These are phyloP conservation scores for Chirona hameri DNA, from an alignment of 2,888 invertebrate species.

Conservation along the genomic window DNA sequence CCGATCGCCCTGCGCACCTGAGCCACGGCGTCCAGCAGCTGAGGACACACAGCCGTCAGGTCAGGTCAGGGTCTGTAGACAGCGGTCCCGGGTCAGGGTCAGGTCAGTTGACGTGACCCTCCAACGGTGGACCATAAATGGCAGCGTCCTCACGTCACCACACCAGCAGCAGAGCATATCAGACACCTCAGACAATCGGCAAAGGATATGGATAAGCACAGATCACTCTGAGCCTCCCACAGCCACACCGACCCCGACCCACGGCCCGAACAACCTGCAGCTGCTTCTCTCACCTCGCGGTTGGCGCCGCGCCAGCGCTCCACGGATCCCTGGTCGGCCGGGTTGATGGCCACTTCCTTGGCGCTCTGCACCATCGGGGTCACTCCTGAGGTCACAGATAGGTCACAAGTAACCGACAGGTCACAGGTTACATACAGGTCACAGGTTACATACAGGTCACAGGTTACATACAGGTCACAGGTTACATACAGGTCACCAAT, in stretches of 20 bases:
- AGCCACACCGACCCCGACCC: too few relatives aligned
- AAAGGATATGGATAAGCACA: too few relatives aligned
- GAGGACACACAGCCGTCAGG: slow-evolving; percentile 39
- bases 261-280: not conserved
- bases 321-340: slow-evolving; percentile 63
- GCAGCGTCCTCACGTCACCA: too few relatives aligned
- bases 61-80: not conserved
- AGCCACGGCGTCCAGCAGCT: slow-evolving; percentile 76
- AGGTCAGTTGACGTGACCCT: too few relatives aligned
- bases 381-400: not conserved
- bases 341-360: slow-evolving; percentile 85
- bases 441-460: too few relatives aligned
- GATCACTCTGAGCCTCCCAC: too few relatives aligned
- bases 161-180: too few relatives aligned
- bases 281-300: slow-evolving; percentile 59
- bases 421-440: not conserved
- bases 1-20: slow-evolving; percentile 74
- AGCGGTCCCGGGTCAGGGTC: too few relatives aligned
- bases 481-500: too few relatives aligned
- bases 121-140: too few relatives aligned
- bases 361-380: slow-evolving; percentile 83
- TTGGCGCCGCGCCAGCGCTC: slow-evolving; percentile 80
- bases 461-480: too few relatives aligned
- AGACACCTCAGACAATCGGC: too few relatives aligned
- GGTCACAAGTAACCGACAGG: not conserved